These are phyloP conservation scores for Arge pagana DNA, from an alignment of 2,888 invertebrate species.

Conservation along the genomic window DNA sequence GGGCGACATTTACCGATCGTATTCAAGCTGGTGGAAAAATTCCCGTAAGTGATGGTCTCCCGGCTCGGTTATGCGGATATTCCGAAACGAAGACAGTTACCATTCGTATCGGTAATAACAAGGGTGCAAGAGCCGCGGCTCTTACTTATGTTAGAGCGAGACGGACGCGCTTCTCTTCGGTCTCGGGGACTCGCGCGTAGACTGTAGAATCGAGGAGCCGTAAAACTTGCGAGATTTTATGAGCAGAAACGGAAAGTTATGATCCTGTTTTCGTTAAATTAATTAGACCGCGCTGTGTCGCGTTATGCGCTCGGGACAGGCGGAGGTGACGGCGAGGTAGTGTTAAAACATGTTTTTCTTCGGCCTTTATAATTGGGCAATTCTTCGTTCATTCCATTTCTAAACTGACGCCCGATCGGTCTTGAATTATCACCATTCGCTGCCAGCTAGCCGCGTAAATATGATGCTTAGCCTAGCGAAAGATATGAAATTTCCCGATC, in stretches of 20 bases:
- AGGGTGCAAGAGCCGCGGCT: too few relatives aligned
- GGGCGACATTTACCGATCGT: conserved; percentile 1
- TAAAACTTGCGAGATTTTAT: conserved; percentile 37
- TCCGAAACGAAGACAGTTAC: background rate
- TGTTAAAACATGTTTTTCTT: conserved; percentile 20
- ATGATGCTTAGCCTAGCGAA: conserved; percentile 18
- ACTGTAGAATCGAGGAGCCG: conserved; percentile 23
- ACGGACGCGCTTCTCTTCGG: conserved; percentile 8
- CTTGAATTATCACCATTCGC: conserved; percentile 19
- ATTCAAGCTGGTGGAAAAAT: conserved; percentile 3
- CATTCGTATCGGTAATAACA: conserved; percentile 2
- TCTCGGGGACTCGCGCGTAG: conserved; percentile 21
- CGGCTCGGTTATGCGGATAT: conserved; percentile 10
- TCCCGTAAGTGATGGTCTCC: background rate
- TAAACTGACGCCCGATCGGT: conserved; percentile 9
- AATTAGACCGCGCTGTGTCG: conserved; percentile 36
- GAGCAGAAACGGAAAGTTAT: conserved; percentile 44
- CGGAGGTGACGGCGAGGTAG: conserved; percentile 8
- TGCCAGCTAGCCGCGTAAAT: conserved; percentile 17
- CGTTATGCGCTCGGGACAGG: conserved; percentile 1
- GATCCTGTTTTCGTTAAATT: conserved; percentile 47
- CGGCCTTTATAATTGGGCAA: conserved; percentile 16
- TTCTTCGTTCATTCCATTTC: conserved; percentile 8
- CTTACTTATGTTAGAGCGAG: background rate
- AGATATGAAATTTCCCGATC: conserved; percentile 20